These are phyloP conservation scores for Netelia virgata DNA, from an alignment of 2,888 invertebrate species.

Conservation along the genomic window DNA sequence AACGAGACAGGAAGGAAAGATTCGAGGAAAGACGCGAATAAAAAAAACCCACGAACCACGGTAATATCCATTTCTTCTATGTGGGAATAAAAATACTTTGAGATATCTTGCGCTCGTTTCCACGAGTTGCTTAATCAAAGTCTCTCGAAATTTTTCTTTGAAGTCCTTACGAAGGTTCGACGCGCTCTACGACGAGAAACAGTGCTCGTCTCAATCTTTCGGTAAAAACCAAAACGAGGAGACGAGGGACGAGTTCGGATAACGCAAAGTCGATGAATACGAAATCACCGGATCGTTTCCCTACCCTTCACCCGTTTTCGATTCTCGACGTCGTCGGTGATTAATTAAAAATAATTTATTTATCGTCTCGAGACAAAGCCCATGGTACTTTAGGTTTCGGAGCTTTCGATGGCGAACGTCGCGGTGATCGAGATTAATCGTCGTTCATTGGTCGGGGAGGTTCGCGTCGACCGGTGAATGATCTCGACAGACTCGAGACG, in stretches of 20 bases:
- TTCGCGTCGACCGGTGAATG: conserved; percentile 17
- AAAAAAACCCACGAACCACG: not conserved
- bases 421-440: conserved; percentile 56
- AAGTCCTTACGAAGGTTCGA: conserved; percentile 14
- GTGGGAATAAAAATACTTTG: conserved; percentile 6
- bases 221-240: not conserved
- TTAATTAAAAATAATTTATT: conserved; percentile 54
- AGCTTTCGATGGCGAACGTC: conserved; percentile 19
- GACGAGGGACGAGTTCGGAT: conserved; percentile 18
- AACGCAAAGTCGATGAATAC: conserved; percentile 21
- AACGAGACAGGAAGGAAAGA: not conserved
- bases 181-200: not conserved
- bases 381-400: not conserved
- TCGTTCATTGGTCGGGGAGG: conserved; percentile 34
- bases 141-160: conserved; percentile 19
- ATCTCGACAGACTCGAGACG: conserved; percentile 9
- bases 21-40: not conserved
- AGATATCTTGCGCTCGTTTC: not conserved
- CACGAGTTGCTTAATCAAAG: conserved; percentile 18
- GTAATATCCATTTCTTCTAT: conserved; percentile 16
- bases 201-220: conserved; percentile 10
- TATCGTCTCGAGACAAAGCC: conserved; percentile 36
- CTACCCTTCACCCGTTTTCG: not conserved
- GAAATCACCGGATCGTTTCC: not conserved
- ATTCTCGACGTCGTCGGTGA: conserved; percentile 20